phyloP scores from a whole-genome alignment of 2,113 vertebrate species.

The Cairina moschata region DNA sequence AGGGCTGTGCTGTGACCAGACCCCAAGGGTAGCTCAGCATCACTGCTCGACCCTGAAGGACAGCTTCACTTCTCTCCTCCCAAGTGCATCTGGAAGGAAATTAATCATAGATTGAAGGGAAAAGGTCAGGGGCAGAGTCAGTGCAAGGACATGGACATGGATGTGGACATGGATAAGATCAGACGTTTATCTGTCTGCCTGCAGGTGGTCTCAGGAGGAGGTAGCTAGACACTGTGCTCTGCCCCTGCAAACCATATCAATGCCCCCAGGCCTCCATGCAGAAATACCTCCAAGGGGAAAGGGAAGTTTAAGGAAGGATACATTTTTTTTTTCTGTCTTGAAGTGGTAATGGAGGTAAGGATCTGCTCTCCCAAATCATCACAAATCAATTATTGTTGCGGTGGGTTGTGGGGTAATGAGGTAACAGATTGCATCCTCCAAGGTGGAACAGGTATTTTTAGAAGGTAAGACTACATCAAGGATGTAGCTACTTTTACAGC shows the following conservation, averaged over 20 bases:
- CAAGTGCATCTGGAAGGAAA: not conserved
- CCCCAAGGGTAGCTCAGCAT: not conserved
- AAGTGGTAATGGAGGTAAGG: not conserved
- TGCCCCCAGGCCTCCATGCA: accelerated
- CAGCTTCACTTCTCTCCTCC: not conserved
- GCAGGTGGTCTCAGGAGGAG: not conserved
- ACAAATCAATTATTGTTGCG: not conserved
- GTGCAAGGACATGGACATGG: not conserved
- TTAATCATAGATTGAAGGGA: not conserved
- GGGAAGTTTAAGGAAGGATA: not conserved
- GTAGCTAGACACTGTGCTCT: not conserved
- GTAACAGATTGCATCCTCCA: not conserved
- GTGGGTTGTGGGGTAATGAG: not conserved
- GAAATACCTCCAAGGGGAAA: not conserved
- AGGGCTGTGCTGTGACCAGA: not conserved
- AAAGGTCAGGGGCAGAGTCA: not conserved
- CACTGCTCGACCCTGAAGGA: not conserved
- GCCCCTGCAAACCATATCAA: not conserved
- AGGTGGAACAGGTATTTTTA: not conserved
- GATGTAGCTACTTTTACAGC: not conserved
- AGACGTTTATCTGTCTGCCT: not conserved
- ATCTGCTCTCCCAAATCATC: not conserved
- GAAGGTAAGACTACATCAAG: not conserved
- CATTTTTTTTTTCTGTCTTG: not conserved
- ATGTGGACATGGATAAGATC: not conserved